Conservation (phyloP, 2,888 invertebrate species). For the Sicus ferrugineus region DNA sequence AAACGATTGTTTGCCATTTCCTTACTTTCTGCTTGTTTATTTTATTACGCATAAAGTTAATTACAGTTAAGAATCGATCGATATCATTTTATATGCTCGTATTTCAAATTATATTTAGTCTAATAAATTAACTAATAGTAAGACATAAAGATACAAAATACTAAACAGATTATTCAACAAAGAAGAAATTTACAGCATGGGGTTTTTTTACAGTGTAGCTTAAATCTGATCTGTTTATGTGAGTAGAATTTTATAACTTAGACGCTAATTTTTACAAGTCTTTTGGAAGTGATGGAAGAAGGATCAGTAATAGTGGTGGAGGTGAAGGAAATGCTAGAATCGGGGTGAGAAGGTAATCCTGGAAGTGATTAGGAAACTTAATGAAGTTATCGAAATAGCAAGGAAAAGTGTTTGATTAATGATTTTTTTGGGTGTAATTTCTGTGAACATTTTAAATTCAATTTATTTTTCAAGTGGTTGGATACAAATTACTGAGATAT, state of each 20-base stretch:
- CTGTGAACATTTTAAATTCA: not conserved
- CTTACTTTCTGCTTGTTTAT: conserved; percentile 32
- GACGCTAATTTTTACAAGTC: conserved; percentile 58
- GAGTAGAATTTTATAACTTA: conserved; percentile 53
- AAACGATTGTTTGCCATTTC: conserved; percentile 50
- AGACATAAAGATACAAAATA: not conserved
- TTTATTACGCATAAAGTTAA: conserved; percentile 29
- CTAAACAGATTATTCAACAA: conserved; percentile 17
- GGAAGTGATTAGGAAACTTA: too few species aligned
- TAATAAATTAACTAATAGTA: conserved; percentile 25
- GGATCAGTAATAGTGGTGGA: not conserved
- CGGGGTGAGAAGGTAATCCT: not conserved
- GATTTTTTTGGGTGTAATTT: not conserved
- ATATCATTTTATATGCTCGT: conserved; percentile 33
- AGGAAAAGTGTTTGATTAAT: too few species aligned
- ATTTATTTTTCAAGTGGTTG: too few species aligned
- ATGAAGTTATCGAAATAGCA: too few species aligned
- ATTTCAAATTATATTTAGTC: conserved; percentile 40
- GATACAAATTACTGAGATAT: too few species aligned
- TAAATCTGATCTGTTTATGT: conserved; percentile 37
- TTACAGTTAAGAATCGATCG: conserved; percentile 40
- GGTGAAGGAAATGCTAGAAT: not conserved
- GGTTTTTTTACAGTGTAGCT: conserved; percentile 50
- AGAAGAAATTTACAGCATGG: conserved; percentile 30
- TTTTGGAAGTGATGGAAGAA: conserved; percentile 50